phyloP scores from a whole-genome alignment of 2,113 vertebrate genomes.

The Chloropsis cyanopogon region DNA sequence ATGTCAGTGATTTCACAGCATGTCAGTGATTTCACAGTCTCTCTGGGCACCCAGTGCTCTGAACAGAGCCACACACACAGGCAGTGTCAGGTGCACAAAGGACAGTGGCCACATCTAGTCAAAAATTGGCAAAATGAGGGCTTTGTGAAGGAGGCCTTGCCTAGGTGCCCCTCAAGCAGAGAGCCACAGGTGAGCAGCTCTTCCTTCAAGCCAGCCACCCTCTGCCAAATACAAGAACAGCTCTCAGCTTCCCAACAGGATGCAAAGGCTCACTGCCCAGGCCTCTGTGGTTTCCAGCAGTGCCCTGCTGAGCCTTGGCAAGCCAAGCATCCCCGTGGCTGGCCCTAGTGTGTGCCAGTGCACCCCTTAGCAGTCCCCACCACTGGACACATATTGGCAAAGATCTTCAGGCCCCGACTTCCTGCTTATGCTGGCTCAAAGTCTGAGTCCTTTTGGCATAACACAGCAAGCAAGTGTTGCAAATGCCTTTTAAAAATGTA shows the following conservation, averaged over 20 bases:
- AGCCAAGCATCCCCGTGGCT: not conserved
- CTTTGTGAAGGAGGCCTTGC: not conserved
- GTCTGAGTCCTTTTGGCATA: not conserved
- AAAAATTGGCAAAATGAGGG: accelerated
- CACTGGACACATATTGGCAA: accelerated
- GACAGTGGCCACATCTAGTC: too few relatives aligned
- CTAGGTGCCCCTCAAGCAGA: not conserved
- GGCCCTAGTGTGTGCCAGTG: too few relatives aligned
- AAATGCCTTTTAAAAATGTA: not conserved
- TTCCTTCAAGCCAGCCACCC: not conserved
- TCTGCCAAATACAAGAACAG: not conserved
- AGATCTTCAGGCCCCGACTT: not conserved
- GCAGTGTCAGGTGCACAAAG: not conserved
- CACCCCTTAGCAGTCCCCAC: not conserved
- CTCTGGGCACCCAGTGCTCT: not conserved
- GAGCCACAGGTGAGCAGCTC: not conserved
- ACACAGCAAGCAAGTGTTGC: not conserved
- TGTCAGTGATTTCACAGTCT: not conserved
- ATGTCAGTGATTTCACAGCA: not conserved
- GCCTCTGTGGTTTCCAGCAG: not conserved
- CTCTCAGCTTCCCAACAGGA: not conserved
- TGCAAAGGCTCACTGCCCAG: not conserved
- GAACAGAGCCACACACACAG: not conserved
- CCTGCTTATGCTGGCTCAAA: not conserved
- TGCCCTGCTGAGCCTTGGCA: not conserved